Base-by-base conservation (phyloP, 1,140 invertebrate species). In the Zaprionus tsacasi region DNA sequence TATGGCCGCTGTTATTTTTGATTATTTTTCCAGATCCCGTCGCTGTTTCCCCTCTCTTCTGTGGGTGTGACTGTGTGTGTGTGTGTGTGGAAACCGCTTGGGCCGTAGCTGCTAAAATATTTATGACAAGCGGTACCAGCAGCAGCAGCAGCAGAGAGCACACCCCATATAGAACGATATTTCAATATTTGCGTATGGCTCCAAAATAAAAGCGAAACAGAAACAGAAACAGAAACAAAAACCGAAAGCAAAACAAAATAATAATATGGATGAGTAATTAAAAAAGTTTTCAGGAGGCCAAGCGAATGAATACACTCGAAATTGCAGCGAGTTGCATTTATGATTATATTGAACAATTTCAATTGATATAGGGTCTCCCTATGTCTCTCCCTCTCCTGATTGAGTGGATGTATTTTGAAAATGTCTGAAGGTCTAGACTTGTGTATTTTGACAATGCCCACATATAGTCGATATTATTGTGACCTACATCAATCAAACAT, bases 1-100 rank as follows among this genome's bases (percentile, higher is more conserved):
- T 86, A 86, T 88, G 79, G 80, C 25, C 75, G 63, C 73, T 80
- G 80, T 80, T 79, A 79, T 79, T 79, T 78, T 79, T 73, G 77
- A 79, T 72, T 79, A 69, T 79, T 79, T 79, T 79, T 58, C 33
- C 40, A 78, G 72, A 50, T 58, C 35, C 67, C 45, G 27, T n/a
- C 30, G 15, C 38, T 58, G 27, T 25, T 5, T 11, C 5, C 30
- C 10, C 48, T 35, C 48, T 35, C 17, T 43, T 25, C 35, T 30
- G 45, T 48, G 35, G 55, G 10, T 36, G 43, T n/a, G 64, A 21
- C 30, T 33, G 27, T 40, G 61, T 10, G 27, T 13, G 55, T 69
- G 38, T 45, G 67, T 36, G 57, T 59, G 27, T 72, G 63, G 35
- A 15, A 66, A 65, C 54, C 64, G 63, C 70, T 65, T 57, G 55